Conservation (phyloP, 2,888 invertebrate species). For the Gerris lacustris region DNA sequence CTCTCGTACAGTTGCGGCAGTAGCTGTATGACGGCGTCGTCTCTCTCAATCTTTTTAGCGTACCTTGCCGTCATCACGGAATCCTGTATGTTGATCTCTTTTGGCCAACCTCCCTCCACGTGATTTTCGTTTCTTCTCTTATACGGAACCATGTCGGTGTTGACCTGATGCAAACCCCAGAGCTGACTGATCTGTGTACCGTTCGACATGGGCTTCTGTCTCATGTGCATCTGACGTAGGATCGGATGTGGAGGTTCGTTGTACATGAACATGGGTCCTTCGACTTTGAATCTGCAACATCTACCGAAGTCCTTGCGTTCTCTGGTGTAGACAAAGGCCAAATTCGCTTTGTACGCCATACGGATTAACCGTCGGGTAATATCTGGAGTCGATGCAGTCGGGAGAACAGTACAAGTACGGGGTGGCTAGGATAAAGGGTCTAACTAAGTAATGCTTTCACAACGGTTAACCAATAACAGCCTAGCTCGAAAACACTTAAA, state of each 20-base stretch:
- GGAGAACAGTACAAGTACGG: too few relatives aligned
- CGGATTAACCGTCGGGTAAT: too few relatives aligned
- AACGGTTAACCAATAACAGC: too few relatives aligned
- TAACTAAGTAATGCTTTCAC: too few relatives aligned
- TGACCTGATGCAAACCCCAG: constrained; percentile 16
- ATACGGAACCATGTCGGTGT: constrained; percentile 14
- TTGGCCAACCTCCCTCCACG: constrained; percentile 21
- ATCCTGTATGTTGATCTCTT: constrained; percentile 21
- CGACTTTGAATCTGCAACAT: constrained; percentile 3
- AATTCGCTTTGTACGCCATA: not conserved
- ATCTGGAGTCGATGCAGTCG: too few relatives aligned
- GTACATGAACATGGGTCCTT: constrained; percentile 1
- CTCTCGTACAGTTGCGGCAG: constrained; percentile 19
- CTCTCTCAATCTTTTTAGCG: constrained; percentile 22
- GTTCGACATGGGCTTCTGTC: constrained; percentile 9
- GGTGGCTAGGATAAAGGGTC: too few relatives aligned
- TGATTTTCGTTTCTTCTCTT: constrained; percentile 17
- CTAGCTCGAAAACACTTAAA: too few relatives aligned
- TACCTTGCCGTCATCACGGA: constrained; percentile 21
- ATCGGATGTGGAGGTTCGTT: constrained; percentile 2
- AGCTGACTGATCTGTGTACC: constrained; percentile 11
- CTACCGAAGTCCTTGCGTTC: constrained; percentile 21
- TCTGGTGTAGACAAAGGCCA: constrained; percentile 18
- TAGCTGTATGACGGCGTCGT: constrained; percentile 17
- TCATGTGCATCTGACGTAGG: constrained; percentile 2